Percentiles rank a stretch among this genome's conserved stretches.
Evolutionary conservation across 2,888 invertebrate species (phyloP).

Genomic region (Harpalus rufipes): DNA sequence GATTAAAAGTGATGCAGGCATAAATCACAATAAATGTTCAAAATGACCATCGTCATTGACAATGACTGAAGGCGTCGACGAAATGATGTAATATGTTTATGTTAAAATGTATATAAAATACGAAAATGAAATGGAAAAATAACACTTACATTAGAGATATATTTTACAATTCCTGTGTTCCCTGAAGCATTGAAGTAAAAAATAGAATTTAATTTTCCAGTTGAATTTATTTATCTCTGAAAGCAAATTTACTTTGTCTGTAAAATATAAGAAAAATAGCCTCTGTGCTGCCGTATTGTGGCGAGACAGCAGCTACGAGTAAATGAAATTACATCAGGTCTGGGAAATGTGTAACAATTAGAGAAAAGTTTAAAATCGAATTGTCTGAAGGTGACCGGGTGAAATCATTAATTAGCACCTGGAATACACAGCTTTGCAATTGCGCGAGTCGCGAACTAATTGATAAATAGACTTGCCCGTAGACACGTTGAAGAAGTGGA

Average conservation of each 20-base stretch:
- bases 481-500: neutral
- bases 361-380: constrained; percentile 41
- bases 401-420: constrained; percentile 45
- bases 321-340: constrained; percentile 32
- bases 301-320: neutral
- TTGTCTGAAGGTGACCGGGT: constrained; percentile 34
- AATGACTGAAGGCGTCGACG: too few relatives aligned
- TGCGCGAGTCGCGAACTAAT: neutral
- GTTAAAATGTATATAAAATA: neutral
- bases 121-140: neutral
- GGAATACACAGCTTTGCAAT: constrained; percentile 33
- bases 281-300: neutral
- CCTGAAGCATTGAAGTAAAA: constrained; percentile 22
- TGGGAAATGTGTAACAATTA: constrained; percentile 41
- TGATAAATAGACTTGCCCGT: constrained; percentile 25
- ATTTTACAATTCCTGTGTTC: neutral
- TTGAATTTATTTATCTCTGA: constrained; percentile 36
- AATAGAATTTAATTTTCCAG: neutral
- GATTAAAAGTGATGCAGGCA: too few relatives aligned
- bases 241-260: constrained; percentile 25
- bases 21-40: too few relatives aligned
- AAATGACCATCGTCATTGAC: too few relatives aligned
- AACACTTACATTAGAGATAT: neutral
- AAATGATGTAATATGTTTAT: too few relatives aligned
- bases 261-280: constrained; percentile 16